Evolutionary conservation across 2,113 vertebrate species (phyloP).

Genomic region (Poecilia latipinna): DNA sequence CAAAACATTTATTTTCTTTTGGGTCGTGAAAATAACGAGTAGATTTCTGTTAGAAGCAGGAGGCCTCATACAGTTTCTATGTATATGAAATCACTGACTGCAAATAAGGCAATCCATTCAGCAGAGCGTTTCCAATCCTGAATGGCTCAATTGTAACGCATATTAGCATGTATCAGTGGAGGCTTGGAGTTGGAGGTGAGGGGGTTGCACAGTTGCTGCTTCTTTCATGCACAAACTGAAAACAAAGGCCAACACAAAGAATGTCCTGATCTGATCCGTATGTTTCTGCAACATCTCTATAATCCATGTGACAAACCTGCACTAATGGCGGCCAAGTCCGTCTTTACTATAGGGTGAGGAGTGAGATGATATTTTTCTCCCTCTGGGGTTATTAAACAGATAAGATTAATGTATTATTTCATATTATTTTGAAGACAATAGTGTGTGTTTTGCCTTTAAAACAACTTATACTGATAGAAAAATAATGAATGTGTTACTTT

Average conservation of each 20-base stretch:
- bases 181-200: neutral
- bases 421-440: too few species aligned
- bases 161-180: conserved; percentile 57
- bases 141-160: conserved; percentile 70
- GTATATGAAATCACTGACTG: conserved; percentile 23
- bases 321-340: neutral
- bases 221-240: conserved; percentile 47
- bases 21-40: neutral
- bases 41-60: conserved; percentile 14
- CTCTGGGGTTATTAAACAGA: too few species aligned
- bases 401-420: too few species aligned
- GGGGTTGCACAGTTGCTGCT: conserved; percentile 41
- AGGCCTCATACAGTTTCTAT: neutral
- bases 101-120: conserved; percentile 48
- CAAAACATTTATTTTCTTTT: neutral
- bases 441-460: too few species aligned
- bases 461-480: neutral
- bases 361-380: too few species aligned
- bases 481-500: neutral
- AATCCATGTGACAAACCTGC: conserved; percentile 2
- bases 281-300: conserved; percentile 25
- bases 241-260: conserved; percentile 66
- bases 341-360: too few species aligned
- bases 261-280: conserved; percentile 32
- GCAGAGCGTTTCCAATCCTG: conserved; percentile 41